Evolutionary conservation across 2,797 vertebrate species (phyloP).

Genomic region (Melanotaenia maccullochi): DNA sequence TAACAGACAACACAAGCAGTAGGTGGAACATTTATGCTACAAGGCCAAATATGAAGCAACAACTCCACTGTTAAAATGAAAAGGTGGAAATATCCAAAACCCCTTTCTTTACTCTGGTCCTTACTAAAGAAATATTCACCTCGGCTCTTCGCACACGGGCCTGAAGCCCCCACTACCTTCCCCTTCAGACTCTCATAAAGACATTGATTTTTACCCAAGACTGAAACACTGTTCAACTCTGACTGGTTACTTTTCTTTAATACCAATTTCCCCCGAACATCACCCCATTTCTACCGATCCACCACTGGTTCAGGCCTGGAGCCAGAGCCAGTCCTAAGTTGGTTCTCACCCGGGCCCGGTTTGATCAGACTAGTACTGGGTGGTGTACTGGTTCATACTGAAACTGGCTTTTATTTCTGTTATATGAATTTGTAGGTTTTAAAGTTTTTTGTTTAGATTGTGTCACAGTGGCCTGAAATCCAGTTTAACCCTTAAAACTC

Average conservation of each 20-base stretch:
- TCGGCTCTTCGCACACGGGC: background rate
- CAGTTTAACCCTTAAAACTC: too few relatives aligned
- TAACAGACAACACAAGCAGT: constrained; percentile 43
- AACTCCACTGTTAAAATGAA: constrained; percentile 6
- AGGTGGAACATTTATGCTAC: constrained; percentile 36
- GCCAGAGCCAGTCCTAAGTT: too few relatives aligned
- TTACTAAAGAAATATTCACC: background rate
- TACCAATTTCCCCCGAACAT: background rate
- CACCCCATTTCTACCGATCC: too few relatives aligned
- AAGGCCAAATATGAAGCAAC: constrained; percentile 28
- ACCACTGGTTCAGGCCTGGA: too few relatives aligned
- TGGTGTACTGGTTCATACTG: too few relatives aligned
- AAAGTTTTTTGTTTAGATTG: too few relatives aligned
- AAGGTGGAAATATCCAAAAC: constrained; percentile 7
- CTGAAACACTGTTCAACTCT: background rate
- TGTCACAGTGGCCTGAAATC: too few relatives aligned
- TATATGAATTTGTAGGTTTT: too few relatives aligned
- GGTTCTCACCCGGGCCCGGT: too few relatives aligned
- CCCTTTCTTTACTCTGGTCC: background rate
- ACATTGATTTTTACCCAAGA: constrained; percentile 28
- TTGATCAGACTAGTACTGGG: too few relatives aligned
- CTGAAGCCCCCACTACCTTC: background rate
- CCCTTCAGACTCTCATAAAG: background rate
- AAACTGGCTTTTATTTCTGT: too few relatives aligned
- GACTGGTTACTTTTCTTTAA: background rate